These are phyloP conservation scores for Lagorchestes hirsutus DNA, from an alignment of 2,797 vertebrate genomes.

Conservation along the genomic window DNA sequence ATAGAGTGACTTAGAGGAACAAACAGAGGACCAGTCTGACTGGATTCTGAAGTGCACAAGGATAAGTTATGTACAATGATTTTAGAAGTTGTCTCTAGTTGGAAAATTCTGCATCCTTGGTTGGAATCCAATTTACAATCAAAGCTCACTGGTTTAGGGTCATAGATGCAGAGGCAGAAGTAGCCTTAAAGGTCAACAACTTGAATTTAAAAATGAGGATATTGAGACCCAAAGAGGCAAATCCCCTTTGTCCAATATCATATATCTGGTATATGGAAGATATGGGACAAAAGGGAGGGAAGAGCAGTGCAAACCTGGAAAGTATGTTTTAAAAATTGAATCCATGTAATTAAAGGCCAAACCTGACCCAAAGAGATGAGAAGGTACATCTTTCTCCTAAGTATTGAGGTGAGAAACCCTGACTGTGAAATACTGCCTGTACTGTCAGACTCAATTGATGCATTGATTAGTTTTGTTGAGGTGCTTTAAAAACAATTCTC, in stretches of 20 bases:
- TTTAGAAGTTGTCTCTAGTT: background rate
- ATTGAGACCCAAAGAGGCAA: too few relatives aligned
- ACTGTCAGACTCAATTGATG: background rate
- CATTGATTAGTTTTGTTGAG: background rate
- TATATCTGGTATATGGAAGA: too few relatives aligned
- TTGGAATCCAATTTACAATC: background rate
- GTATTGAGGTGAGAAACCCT: background rate
- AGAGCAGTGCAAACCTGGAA: too few relatives aligned
- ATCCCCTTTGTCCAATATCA: too few relatives aligned
- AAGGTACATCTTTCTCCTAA: too few relatives aligned
- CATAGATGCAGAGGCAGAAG: background rate
- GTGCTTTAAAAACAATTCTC: background rate
- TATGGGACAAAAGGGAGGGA: too few relatives aligned
- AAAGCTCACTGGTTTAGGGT: background rate
- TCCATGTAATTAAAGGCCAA: too few relatives aligned
- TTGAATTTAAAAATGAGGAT: too few relatives aligned
- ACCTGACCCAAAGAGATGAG: too few relatives aligned
- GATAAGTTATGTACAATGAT: background rate
- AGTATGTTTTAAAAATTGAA: too few relatives aligned
- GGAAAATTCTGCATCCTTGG: background rate
- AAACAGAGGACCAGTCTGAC: background rate
- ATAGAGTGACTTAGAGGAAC: background rate
- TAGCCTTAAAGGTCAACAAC: too few relatives aligned
- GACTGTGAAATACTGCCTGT: background rate
- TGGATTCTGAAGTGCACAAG: background rate